Evolutionary conservation across 2,888 invertebrate species (phyloP).

Genomic region (Gisinianus flammeolus): DNA sequence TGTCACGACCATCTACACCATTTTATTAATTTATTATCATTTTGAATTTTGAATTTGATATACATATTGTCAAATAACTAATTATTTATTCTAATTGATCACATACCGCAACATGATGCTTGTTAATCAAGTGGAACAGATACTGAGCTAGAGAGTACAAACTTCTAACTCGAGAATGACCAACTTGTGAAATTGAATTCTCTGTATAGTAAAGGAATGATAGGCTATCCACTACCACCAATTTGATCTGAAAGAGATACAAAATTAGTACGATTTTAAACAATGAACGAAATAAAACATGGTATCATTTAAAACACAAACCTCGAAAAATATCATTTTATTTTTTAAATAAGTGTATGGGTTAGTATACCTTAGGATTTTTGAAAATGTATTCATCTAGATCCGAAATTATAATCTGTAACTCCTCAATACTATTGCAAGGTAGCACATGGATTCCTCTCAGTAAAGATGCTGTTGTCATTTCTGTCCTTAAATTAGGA

Average conservation of each 20-base stretch:
- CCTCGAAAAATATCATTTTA: not conserved
- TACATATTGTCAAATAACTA: not conserved
- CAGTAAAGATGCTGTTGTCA: not conserved
- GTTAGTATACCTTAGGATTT: slow-evolving; percentile 18
- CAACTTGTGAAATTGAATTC: slow-evolving; percentile 16
- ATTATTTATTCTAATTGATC: too few relatives aligned
- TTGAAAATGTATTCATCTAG: slow-evolving; percentile 1
- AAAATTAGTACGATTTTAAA: not conserved
- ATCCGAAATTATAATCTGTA: slow-evolving; percentile 10
- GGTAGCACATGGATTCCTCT: slow-evolving; percentile 15
- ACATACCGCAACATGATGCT: slow-evolving; percentile 42
- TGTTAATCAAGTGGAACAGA: slow-evolving; percentile 42
- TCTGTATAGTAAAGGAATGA: slow-evolving; percentile 47
- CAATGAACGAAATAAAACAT: not conserved
- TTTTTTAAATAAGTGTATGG: not conserved
- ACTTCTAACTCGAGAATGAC: slow-evolving; percentile 29
- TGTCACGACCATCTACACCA: slow-evolving; percentile 47
- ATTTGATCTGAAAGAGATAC: slow-evolving; percentile 27
- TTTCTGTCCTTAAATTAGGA: not conserved
- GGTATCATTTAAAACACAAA: not conserved
- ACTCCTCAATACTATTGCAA: slow-evolving; percentile 16
- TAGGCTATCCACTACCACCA: slow-evolving; percentile 52
- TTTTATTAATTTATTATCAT: too few relatives aligned
- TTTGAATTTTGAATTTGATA: not conserved
- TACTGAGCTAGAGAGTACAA: slow-evolving; percentile 48